Conservation (phyloP, 2,888 invertebrate genomes). For the Pachydiplax longipennis region DNA sequence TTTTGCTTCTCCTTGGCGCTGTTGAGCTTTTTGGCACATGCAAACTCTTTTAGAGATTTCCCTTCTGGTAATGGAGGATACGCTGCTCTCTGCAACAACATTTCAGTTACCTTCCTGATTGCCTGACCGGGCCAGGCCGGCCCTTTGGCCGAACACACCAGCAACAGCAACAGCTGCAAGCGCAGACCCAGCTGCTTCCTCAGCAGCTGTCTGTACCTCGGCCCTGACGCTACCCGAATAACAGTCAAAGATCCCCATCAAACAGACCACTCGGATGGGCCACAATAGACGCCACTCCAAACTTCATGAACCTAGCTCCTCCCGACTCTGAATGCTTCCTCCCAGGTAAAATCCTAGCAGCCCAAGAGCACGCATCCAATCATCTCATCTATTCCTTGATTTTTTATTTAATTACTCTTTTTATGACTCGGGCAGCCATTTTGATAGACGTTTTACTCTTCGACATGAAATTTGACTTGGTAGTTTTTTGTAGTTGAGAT, state of each 20-base stretch:
- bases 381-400: neutral
- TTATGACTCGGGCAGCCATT: neutral
- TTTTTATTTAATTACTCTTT: neutral
- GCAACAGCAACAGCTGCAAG: constrained; percentile 42
- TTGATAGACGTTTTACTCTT: neutral
- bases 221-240: constrained; percentile 44
- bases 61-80: neutral
- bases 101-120: constrained; percentile 51
- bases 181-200: constrained; percentile 36
- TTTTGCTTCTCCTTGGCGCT: neutral
- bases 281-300: constrained; percentile 55
- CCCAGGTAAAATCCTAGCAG: constrained; percentile 52
- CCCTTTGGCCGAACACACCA: constrained; percentile 38
- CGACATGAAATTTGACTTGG: neutral
- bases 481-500: neutral
- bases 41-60: constrained; percentile 1
- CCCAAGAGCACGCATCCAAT: constrained; percentile 30
- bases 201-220: constrained; percentile 39
- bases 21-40: constrained; percentile 12
- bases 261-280: constrained; percentile 46
- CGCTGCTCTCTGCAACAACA: constrained; percentile 50
- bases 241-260: constrained; percentile 43
- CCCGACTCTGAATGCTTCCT: constrained; percentile 54
- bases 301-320: constrained; percentile 54
- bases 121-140: constrained; percentile 42